These are phyloP conservation scores for Macrosoma leucophasiata DNA, from an alignment of 2,888 invertebrate genomes.

Conservation along the genomic window DNA sequence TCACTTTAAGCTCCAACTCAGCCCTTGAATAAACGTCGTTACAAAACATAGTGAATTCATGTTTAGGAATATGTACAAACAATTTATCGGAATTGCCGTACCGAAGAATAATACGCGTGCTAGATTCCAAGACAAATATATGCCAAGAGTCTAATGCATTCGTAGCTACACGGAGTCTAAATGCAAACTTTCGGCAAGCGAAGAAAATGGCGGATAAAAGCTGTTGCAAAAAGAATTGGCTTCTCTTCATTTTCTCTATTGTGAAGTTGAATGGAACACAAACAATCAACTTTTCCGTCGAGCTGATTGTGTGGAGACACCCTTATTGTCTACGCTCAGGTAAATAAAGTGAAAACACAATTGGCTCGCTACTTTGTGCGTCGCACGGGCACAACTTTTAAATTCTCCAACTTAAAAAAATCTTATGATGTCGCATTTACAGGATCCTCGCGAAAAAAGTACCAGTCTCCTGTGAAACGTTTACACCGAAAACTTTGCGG, in stretches of 20 bases:
- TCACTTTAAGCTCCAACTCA: constrained; percentile 24
- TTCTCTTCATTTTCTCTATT: constrained; percentile 70
- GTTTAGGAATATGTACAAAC: constrained; percentile 39
- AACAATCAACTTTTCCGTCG: constrained; percentile 67
- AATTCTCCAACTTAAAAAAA: constrained; percentile 53
- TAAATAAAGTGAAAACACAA: constrained; percentile 63
- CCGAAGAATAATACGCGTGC: constrained; percentile 43
- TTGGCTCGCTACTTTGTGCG: constrained; percentile 53
- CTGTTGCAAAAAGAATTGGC: constrained; percentile 63
- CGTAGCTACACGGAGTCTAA: constrained; percentile 50
- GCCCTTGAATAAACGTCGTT: constrained; percentile 24
- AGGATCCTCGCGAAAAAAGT: no score
- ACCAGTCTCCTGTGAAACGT: constrained; percentile 24
- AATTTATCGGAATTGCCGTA: constrained; percentile 52
- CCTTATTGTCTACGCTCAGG: constrained; percentile 67
- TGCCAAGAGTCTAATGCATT: constrained; percentile 58
- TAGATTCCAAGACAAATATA: constrained; percentile 62
- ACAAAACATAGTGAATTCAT: constrained; percentile 28
- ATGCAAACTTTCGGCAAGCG: constrained; percentile 63
- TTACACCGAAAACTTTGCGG: constrained; percentile 26
- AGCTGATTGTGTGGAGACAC: constrained; percentile 67
- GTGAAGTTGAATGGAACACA: constrained; percentile 67
- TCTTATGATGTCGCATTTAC: constrained; percentile 32
- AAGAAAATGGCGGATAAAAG: constrained; percentile 63
- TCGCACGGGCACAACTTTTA: constrained; percentile 60